Conservation (phyloP, 2,797 vertebrate species). For the Periophthalmus magnuspinnatus region DNA sequence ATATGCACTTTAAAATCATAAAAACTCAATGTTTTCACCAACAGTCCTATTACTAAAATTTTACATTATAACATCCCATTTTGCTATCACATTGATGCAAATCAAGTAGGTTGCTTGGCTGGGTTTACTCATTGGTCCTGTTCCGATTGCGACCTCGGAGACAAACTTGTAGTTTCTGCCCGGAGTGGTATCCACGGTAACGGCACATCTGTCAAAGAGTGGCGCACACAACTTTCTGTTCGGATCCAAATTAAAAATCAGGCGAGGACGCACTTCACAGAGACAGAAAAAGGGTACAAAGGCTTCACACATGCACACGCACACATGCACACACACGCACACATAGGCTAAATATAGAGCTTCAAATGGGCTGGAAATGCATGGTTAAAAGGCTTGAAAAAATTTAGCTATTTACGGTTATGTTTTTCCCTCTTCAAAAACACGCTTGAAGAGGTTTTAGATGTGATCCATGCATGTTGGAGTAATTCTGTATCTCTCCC, state of each 20-base stretch:
- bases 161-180: constrained; percentile 55
- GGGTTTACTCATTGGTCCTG: background rate
- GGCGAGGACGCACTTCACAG: constrained; percentile 32
- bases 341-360: background rate
- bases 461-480: too few species aligned
- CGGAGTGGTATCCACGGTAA: constrained; percentile 59
- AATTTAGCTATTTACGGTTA: background rate
- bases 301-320: background rate
- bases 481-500: too few species aligned
- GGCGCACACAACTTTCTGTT: constrained; percentile 49
- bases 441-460: too few species aligned
- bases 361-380: background rate
- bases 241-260: constrained; percentile 44
- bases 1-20: background rate
- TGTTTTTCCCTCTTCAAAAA: background rate
- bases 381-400: background rate
- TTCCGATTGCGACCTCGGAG: background rate
- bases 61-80: too few species aligned
- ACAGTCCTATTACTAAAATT: too few species aligned
- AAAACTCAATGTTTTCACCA: too few species aligned
- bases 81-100: background rate
- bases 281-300: constrained; percentile 9
- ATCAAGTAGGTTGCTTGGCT: background rate
- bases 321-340: background rate
- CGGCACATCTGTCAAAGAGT: constrained; percentile 58